Evolutionary conservation across 2,113 vertebrate genomes (phyloP).

Genomic region (Myrmecophaga tridactyla): DNA sequence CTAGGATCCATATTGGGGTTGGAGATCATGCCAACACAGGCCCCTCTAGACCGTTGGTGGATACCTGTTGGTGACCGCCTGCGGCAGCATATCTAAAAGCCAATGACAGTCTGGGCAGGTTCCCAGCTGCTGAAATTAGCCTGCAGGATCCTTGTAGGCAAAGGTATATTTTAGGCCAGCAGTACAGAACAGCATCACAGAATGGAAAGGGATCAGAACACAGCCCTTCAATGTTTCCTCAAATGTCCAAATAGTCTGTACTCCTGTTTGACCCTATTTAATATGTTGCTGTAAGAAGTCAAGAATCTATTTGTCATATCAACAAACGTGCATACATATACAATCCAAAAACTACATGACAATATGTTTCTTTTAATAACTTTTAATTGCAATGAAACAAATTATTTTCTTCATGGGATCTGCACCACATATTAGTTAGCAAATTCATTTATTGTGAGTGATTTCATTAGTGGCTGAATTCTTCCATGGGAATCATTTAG

Average conservation of each 20-base stretch:
- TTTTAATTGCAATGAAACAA: constrained; percentile 45
- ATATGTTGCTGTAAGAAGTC: background rate
- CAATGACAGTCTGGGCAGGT: constrained; percentile 24
- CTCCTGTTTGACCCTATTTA: background rate
- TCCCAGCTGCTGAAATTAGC: constrained; percentile 73
- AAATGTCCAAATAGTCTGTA: background rate
- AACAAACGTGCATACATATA: background rate
- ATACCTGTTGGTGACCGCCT: constrained; percentile 24
- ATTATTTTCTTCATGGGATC: constrained; percentile 10
- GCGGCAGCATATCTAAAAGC: constrained; percentile 16
- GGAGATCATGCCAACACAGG: background rate
- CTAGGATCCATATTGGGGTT: background rate
- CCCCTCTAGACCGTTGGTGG: background rate
- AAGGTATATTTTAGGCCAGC: constrained; percentile 70
- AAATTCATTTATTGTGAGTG: constrained; percentile 46
- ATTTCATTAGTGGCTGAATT: constrained; percentile 50
- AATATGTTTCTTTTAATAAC: constrained; percentile 1
- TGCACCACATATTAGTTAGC: constrained; percentile 21
- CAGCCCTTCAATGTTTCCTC: background rate
- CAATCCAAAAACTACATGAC: background rate
- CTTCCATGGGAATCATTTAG: constrained; percentile 34
- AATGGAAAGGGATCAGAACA: constrained; percentile 32
- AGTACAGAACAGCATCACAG: background rate
- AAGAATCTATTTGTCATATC: background rate
- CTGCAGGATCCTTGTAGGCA: constrained; percentile 74